A percentile compares a stretch with the other conserved stretches of the same genome.
Evolutionary conservation across 2,113 vertebrate species (phyloP).

Genomic region (Indicator indicator): DNA sequence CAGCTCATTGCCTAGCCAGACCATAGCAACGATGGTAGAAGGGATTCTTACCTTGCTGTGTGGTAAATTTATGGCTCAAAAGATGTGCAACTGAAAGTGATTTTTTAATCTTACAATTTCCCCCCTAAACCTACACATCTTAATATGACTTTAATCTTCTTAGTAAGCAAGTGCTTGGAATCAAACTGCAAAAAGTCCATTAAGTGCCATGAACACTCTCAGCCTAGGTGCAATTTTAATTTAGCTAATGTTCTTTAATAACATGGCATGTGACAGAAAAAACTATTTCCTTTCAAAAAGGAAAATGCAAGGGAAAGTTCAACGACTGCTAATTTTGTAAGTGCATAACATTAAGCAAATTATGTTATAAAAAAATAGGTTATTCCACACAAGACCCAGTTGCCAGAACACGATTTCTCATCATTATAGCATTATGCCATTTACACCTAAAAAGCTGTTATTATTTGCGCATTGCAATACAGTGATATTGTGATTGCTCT

Average conservation of each 20-base stretch:
- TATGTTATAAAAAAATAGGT: not conserved
- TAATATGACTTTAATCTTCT: slow-evolving; percentile 14
- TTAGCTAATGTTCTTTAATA: slow-evolving; percentile 35
- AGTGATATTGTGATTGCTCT: not conserved
- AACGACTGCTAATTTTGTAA: not conserved
- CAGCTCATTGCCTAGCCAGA: not conserved
- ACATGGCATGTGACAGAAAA: not conserved
- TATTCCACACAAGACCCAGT: not conserved
- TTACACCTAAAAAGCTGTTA: not conserved
- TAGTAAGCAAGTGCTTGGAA: slow-evolving; percentile 29
- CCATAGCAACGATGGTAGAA: not conserved
- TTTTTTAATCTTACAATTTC: not conserved
- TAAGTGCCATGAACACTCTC: not conserved
- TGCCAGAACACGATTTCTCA: not conserved
- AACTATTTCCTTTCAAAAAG: not conserved
- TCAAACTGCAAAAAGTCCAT: not conserved
- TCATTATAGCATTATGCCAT: slow-evolving; percentile 14
- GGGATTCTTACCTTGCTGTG: not conserved
- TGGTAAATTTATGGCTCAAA: not conserved
- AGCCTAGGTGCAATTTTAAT: slow-evolving; percentile 33
- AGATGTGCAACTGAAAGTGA: not conserved
- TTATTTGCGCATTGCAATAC: not conserved
- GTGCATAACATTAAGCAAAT: not conserved
- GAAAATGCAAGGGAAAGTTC: not conserved
- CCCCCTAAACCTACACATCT: not conserved